Base-by-base conservation (phyloP, 2,888 invertebrate species). In the Sicus ferrugineus region DNA sequence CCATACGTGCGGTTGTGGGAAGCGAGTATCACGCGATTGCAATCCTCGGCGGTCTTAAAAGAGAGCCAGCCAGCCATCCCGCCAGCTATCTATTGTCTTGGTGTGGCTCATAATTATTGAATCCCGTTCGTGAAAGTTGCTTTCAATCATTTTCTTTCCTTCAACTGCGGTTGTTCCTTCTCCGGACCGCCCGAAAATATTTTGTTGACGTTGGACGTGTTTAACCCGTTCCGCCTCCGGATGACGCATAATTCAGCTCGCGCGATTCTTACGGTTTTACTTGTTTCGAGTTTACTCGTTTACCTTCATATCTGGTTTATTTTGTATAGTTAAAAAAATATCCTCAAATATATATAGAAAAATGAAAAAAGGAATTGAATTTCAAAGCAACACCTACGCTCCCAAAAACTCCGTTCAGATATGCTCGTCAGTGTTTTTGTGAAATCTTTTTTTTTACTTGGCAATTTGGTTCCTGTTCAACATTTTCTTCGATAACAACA, bases 181-280 rank as follows among this genome's bases (percentile, higher is more conserved):
- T 30, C 26, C 9, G 19, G 11, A 4, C n/a, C n/a, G n/a, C n/a
- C n/a, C n/a, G n/a, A n/a, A n/a, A n/a, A n/a, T n/a, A n/a, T 63
- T 63, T 46, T 23, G 11, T 21, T n/a, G 28, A 14, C 9, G 58
- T 28, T 56, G 31, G 7, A 42, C 14, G 5, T 52, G 26, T 16
- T 16, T 30, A 50, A 31, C 31, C 14, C 61, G 67, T 58, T 67
- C 16, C 42, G 61, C 42, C 54, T 42, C 42, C 50, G 59, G 34
- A 69, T 69, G 69, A 65, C 69, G 59, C 69, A 65, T 66, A 59
- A 61, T 65, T 65, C 30, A 34, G 59, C 65, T 31, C 69, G 65
- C 61, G 66, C 46, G 34, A 46, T 65, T 69, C 59, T 69, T 54
- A 38, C 50, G 42, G 58, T 23, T 59, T 16, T 68, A 34, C 63